phyloP scores from a whole-genome alignment of 2,113 vertebrate species.

The Brevimyrus niger region DNA sequence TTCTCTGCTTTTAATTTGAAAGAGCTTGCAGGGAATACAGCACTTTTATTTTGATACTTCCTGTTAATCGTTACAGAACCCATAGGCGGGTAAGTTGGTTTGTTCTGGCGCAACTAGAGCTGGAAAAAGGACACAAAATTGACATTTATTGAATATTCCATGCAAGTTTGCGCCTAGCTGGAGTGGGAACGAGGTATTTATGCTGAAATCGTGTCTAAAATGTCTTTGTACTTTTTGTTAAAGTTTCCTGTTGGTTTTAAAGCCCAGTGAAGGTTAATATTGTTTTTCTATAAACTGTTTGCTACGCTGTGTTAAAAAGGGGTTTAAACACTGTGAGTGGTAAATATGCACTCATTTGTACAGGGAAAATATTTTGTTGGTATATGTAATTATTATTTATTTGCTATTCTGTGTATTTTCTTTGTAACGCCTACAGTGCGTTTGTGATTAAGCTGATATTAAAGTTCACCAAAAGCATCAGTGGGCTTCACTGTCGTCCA shows the following conservation, averaged over 20 bases:
- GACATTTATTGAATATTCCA: background rate
- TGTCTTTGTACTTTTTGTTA: background rate
- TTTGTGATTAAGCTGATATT: background rate
- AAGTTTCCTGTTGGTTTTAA: background rate
- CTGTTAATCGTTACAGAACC: background rate
- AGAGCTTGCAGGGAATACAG: background rate
- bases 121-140: background rate
- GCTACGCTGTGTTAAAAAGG: background rate
- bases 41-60: background rate
- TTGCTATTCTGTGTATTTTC: background rate
- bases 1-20: background rate
- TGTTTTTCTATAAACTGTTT: background rate
- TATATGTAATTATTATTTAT: background rate
- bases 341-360: background rate
- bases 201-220: background rate
- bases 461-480: background rate
- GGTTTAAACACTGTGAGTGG: background rate
- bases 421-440: background rate
- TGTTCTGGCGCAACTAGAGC: background rate
- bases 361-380: background rate
- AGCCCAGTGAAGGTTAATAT: background rate
- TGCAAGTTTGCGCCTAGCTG: background rate
- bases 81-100: background rate
- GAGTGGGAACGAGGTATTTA: background rate
- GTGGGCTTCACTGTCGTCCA: background rate